These are phyloP conservation scores for Seriola dumerili DNA, from an alignment of 2,113 vertebrate genomes.

Conservation along the genomic window DNA sequence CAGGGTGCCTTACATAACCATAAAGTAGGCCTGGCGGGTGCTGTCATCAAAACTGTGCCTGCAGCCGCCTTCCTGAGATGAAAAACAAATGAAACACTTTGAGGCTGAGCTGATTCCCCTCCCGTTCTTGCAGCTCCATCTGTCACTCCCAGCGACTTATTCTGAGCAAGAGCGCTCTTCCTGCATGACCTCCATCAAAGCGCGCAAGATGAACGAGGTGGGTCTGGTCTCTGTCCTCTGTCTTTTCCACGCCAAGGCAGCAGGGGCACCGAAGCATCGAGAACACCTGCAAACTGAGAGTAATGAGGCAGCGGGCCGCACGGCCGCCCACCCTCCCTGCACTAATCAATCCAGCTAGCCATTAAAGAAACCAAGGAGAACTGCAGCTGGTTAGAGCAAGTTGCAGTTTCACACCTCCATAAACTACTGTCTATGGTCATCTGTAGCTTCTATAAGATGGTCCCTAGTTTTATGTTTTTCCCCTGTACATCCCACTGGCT, in stretches of 20 bases:
- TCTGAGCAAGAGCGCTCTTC: constrained; percentile 66
- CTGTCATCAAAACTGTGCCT: constrained; percentile 65
- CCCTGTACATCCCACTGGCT: not conserved
- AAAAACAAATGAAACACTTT: constrained; percentile 80
- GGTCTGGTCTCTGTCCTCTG: constrained; percentile 75
- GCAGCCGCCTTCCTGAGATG: constrained; percentile 66
- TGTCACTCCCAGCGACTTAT: constrained; percentile 77
- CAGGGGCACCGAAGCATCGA: constrained; percentile 67
- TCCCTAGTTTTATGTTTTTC: constrained; percentile 4
- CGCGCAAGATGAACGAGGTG: constrained; percentile 79
- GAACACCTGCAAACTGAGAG: constrained; percentile 82
- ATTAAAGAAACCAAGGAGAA: constrained; percentile 69
- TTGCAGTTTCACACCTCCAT: constrained; percentile 35
- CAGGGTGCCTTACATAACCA: constrained; percentile 65
- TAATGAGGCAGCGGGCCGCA: constrained; percentile 81
- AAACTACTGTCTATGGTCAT: constrained; percentile 23
- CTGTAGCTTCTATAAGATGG: not conserved
- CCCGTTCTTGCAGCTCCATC: constrained; percentile 71
- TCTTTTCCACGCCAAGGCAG: constrained; percentile 75
- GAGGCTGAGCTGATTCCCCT: constrained; percentile 70
- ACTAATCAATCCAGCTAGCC: constrained; percentile 82
- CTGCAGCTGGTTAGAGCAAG: constrained; percentile 44
- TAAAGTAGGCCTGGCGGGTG: constrained; percentile 48
- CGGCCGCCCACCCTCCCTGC: constrained; percentile 72
- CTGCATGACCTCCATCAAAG: constrained; percentile 76